These are phyloP conservation scores for Epistrophe eligans DNA, from an alignment of 2,888 invertebrate species.

Conservation along the genomic window DNA sequence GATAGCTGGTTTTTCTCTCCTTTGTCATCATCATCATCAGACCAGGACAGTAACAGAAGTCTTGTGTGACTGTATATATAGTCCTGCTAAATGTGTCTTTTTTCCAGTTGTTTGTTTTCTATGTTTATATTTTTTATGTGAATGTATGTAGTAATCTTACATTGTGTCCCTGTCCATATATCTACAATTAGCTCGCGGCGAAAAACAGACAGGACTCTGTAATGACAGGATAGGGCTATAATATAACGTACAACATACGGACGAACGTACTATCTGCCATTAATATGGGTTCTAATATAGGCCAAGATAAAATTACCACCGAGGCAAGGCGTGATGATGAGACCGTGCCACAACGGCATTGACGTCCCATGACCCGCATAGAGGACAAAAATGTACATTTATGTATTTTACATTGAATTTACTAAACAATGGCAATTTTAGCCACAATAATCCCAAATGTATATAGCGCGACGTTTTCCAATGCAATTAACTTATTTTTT, in stretches of 20 bases:
- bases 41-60: constrained; percentile 26
- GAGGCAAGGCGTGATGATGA: constrained; percentile 17
- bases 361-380: constrained; percentile 33
- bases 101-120: constrained; percentile 1
- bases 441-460: constrained; percentile 60
- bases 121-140: constrained; percentile 59
- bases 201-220: constrained; percentile 3
- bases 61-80: constrained; percentile 20
- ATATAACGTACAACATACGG: background rate
- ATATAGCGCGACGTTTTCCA: constrained; percentile 43
- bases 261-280: constrained; percentile 31
- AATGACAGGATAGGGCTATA: background rate
- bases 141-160: constrained; percentile 29
- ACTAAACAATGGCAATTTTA: constrained; percentile 45
- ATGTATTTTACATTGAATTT: constrained; percentile 9
- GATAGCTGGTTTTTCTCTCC: constrained; percentile 11
- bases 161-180: constrained; percentile 30
- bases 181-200: constrained; percentile 64
- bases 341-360: background rate
- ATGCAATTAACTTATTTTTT: constrained; percentile 73
- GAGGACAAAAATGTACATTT: background rate
- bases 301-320: constrained; percentile 60
- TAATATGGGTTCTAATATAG: constrained; percentile 63
- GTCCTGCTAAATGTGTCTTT: constrained; percentile 49
- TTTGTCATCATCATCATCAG: constrained; percentile 18